Evolutionary conservation across 2,113 vertebrate species (phyloP).

Genomic region (Strigops habroptila): DNA sequence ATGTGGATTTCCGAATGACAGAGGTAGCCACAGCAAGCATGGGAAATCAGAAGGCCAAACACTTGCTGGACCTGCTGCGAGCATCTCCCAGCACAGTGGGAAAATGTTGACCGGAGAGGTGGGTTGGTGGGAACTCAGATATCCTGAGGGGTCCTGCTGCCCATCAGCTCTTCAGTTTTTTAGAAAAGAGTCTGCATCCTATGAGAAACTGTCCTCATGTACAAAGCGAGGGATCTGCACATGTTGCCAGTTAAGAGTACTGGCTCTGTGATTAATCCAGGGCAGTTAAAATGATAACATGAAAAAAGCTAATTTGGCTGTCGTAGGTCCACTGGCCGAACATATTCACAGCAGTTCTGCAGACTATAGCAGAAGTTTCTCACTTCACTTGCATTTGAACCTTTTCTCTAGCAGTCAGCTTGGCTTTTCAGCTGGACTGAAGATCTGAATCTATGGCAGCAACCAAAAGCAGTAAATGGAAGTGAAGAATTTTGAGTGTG

Average conservation of each 20-base stretch:
- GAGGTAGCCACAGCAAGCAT: neutral
- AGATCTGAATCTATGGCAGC: neutral
- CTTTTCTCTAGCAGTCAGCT: neutral
- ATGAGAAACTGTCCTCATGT: neutral
- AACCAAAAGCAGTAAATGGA: neutral
- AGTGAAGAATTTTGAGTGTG: neutral
- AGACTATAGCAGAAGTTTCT: neutral
- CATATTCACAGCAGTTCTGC: neutral
- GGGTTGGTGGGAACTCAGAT: neutral
- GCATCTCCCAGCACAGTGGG: neutral
- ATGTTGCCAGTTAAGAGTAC: rapidly evolving
- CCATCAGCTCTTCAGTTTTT: neutral
- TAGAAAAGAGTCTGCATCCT: neutral
- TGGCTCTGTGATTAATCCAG: neutral
- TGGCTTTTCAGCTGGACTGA: neutral
- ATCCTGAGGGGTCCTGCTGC: neutral
- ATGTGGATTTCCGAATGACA: neutral
- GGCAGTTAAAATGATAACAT: neutral
- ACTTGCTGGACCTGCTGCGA: neutral
- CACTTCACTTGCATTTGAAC: neutral
- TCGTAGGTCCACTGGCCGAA: neutral
- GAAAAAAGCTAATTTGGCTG: neutral
- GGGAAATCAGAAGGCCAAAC: neutral
- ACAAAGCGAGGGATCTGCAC: rapidly evolving
- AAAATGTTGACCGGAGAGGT: neutral